Percentiles rank a stretch among this genome's conserved stretches.
Evolutionary conservation across 2,797 vertebrate species (phyloP).

Genomic region (Sitta carolinensis): DNA sequence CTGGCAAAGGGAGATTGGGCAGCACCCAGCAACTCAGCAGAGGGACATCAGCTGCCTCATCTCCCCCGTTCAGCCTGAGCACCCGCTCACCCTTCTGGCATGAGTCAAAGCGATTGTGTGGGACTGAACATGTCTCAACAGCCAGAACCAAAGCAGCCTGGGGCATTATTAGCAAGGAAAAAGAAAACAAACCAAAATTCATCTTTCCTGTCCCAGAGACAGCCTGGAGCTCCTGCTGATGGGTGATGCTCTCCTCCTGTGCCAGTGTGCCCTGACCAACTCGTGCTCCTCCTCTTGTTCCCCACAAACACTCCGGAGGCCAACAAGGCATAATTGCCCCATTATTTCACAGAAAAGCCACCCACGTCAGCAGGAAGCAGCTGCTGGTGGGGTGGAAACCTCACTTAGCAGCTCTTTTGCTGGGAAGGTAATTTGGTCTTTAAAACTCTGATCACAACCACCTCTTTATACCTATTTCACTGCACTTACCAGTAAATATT

Average conservation of each 20-base stretch:
- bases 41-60: not conserved
- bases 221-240: not conserved
- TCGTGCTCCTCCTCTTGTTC: not conserved
- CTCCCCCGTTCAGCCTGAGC: not conserved
- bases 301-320: not conserved
- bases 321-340: not conserved
- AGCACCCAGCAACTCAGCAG: not conserved
- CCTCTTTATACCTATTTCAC: not conserved
- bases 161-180: not conserved
- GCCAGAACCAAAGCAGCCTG: not conserved
- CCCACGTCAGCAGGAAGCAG: not conserved
- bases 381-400: not conserved
- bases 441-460: not conserved
- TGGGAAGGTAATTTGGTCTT: constrained; percentile 6
- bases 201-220: not conserved
- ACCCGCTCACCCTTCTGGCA: not conserved
- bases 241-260: not conserved
- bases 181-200: not conserved
- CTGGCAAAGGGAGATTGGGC: not conserved
- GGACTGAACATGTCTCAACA: fast-evolving
- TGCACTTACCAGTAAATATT: constrained; percentile 14
- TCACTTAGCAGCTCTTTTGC: not conserved
- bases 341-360: constrained; percentile 31
- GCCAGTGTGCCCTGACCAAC: not conserved
- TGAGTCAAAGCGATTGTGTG: fast-evolving